Conservation (phyloP, 2,797 vertebrate species). For the Anisognathus igniventris region DNA sequence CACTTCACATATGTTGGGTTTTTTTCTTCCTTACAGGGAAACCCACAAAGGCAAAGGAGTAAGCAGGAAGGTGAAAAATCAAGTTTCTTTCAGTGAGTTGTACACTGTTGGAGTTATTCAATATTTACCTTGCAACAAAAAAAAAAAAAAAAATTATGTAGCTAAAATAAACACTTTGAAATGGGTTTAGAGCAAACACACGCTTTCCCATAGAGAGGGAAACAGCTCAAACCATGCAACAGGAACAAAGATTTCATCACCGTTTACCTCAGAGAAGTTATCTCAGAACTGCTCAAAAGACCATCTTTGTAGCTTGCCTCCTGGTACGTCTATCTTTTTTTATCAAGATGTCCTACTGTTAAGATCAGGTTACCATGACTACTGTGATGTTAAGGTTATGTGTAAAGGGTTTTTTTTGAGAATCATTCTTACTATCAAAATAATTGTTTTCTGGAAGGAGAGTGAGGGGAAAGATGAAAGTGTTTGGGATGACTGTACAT, state of each 20-base stretch:
- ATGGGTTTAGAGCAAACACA: neutral
- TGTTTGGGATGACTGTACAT: neutral
- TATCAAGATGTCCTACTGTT: neutral
- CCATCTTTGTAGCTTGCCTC: neutral
- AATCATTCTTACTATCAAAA: slow-evolving; percentile 21
- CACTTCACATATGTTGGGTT: fast-evolving
- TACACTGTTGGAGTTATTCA: neutral
- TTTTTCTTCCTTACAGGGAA: neutral
- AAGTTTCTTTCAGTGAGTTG: neutral
- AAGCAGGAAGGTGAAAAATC: neutral
- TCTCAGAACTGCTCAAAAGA: neutral
- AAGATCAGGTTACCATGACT: slow-evolving; percentile 40
- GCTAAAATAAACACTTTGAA: neutral
- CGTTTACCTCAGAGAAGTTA: slow-evolving; percentile 7
- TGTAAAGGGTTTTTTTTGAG: neutral
- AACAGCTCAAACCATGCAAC: neutral
- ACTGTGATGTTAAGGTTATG: neutral
- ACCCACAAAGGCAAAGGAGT: neutral
- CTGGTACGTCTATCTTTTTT: neutral
- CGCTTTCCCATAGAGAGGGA: neutral
- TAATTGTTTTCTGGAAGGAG: neutral
- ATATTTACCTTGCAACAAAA: neutral
- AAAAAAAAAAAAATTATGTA: neutral
- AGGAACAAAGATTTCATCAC: neutral
- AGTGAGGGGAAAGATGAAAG: neutral